Conservation (phyloP, 2,113 vertebrate species). For the Phycodurus eques region DNA sequence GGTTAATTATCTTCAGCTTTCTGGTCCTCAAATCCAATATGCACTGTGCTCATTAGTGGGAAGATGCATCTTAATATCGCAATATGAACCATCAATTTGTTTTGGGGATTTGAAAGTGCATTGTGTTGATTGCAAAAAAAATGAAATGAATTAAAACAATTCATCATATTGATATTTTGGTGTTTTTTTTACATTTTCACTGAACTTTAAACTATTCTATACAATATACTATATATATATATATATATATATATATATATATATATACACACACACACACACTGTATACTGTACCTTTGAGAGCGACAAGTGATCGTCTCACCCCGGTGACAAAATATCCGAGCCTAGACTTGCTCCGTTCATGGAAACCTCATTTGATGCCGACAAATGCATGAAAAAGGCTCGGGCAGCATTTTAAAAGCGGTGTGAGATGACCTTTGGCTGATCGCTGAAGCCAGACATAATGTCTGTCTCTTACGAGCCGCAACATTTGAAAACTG, state of each 20-base stretch:
- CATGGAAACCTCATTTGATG: slow-evolving; percentile 51
- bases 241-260: no score
- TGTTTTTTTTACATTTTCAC: no score
- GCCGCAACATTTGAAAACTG: slow-evolving; percentile 23
- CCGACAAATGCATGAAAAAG: slow-evolving; percentile 34
- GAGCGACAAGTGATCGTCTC: slow-evolving; percentile 7
- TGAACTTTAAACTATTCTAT: no score
- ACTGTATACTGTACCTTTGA: neutral
- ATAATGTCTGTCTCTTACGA: slow-evolving; percentile 37
- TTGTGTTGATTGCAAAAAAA: neutral
- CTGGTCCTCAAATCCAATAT: neutral
- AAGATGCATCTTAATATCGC: neutral
- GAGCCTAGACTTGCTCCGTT: slow-evolving; percentile 27
- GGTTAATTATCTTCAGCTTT: neutral
- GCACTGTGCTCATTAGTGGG: neutral
- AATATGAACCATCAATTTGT: neutral
- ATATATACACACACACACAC: no score
- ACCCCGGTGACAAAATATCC: slow-evolving; percentile 62
- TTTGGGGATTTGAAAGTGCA: neutral
- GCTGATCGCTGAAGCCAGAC: slow-evolving; percentile 74
- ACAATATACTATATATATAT: no score
- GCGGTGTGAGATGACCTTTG: slow-evolving; percentile 72
- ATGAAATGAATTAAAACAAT: no score
- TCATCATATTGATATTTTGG: no score
- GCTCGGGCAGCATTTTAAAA: slow-evolving; percentile 66